Conservation (phyloP, 1,140 invertebrate genomes). For the Halesus radiatus region DNA sequence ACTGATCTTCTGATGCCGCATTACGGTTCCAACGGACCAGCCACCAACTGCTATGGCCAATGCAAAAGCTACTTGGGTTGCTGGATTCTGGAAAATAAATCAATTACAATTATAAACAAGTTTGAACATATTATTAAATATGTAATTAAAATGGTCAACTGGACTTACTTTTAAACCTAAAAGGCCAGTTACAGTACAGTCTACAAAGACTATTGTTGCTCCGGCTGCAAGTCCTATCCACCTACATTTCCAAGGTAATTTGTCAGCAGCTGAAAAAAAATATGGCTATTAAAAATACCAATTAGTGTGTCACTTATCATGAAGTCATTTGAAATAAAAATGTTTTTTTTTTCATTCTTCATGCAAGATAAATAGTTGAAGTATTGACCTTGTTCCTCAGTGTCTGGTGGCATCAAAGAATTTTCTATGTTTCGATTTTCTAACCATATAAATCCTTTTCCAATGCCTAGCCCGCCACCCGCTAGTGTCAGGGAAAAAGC, state of each 20-base stretch:
- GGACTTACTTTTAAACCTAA: conserved; percentile 34
- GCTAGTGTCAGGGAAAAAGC: conserved; percentile 38
- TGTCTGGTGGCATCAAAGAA: conserved; percentile 21
- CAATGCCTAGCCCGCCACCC: conserved; percentile 26
- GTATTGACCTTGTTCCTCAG: conserved; percentile 21
- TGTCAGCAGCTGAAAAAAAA: conserved; percentile 18
- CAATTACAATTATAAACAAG: not conserved
- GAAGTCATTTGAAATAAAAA: too few relatives aligned
- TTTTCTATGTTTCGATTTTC: conserved; percentile 23
- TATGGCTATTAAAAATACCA: too few relatives aligned
- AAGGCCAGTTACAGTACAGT: conserved; percentile 17
- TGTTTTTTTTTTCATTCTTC: too few relatives aligned
- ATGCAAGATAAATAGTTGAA: too few relatives aligned
- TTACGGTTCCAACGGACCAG: conserved; percentile 62
- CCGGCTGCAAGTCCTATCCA: conserved; percentile 18
- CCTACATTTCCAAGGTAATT: conserved; percentile 5
- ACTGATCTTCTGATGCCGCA: conserved; percentile 59
- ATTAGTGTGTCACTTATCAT: too few relatives aligned
- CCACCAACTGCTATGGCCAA: conserved; percentile 63
- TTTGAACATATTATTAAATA: not conserved
- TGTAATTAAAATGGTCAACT: not conserved
- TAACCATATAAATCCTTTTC: conserved; percentile 10
- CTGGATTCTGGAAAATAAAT: conserved; percentile 60
- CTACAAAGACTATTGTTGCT: conserved; percentile 9
- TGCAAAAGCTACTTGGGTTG: conserved; percentile 66